These are phyloP conservation scores for Temnothorax longispinosus DNA, from an alignment of 1,140 invertebrate genomes.

Conservation along the genomic window DNA sequence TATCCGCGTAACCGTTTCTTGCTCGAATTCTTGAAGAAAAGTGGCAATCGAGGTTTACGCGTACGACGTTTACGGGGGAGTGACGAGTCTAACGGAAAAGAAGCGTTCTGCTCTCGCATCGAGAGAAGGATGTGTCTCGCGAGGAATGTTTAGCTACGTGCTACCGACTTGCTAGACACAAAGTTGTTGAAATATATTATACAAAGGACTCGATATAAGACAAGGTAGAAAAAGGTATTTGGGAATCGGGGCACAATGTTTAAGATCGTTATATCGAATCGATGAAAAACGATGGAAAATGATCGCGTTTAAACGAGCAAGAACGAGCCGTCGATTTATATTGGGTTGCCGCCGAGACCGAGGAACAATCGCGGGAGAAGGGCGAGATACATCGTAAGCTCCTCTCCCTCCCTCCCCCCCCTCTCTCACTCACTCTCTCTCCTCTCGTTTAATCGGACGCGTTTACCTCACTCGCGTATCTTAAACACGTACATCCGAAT, in stretches of 20 bases:
- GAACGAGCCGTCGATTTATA: slow-evolving; percentile 33
- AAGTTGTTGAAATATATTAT: slow-evolving; percentile 75
- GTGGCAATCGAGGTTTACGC: slow-evolving; percentile 35
- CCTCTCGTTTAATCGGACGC: slow-evolving; percentile 36
- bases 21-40: slow-evolving; percentile 22
- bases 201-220: slow-evolving; percentile 72
- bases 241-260: slow-evolving; percentile 61
- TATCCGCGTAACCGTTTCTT: neutral
- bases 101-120: slow-evolving; percentile 56
- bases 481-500: slow-evolving; percentile 68
- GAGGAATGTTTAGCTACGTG: slow-evolving; percentile 67
- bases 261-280: slow-evolving; percentile 72
- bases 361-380: slow-evolving; percentile 55
- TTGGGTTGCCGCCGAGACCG: slow-evolving; percentile 44
- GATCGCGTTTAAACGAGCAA: slow-evolving; percentile 51
- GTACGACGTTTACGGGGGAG: neutral
- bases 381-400: slow-evolving; percentile 32
- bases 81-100: neutral
- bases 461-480: slow-evolving; percentile 22
- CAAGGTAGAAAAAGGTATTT: slow-evolving; percentile 49
- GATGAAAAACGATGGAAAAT: slow-evolving; percentile 53
- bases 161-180: slow-evolving; percentile 66
- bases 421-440: neutral
- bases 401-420: neutral
- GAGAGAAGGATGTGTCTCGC: slow-evolving; percentile 69